Base-by-base conservation (phyloP, 2,888 invertebrate genomes). In the Nomada lathburiana region DNA sequence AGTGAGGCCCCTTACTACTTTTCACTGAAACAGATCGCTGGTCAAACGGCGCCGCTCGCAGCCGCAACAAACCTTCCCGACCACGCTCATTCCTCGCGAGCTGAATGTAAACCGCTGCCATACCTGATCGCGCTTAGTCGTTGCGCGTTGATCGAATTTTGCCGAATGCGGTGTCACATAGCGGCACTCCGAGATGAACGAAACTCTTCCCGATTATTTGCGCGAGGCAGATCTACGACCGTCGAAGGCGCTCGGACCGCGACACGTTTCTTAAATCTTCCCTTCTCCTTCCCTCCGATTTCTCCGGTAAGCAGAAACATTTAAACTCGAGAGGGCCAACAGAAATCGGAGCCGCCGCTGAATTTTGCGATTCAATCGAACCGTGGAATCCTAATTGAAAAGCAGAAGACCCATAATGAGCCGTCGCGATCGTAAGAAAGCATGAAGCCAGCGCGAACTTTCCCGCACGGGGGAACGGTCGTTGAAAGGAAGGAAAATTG, bases 1-100 rank as follows among this genome's bases (percentile, higher is more conserved):
- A 89, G 88, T 87, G 86, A 88, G 89, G 89, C 76, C 83, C 89
- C 86, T 84, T 76, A 75, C 81, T 80, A 84, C 86, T 84, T 84
- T 88, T 88, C 86, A 80, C 83, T 81, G 82, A 85, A 88, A 88
- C 83, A 88, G 86, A 88, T 88, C 88, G 84, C 71, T 76, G 84
- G 83, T 88, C 86, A 85, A 84, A 86, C 83, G 88, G 73, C 72
- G 68, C 83, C 85, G 83, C 88, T 50, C 47, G 57, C 57, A 62
- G 16, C 13, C 76, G 52, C 60, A 55, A 55, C 64, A 57, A 63
- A 60, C 71, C 50, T 72, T 60, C 65, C 52, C 74, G 57, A 20
- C 52, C 69, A 44, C 79, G 63, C 44, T 59, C 20, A 16, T 63
- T 64, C 47, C 57, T n/a, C 44, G 65, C 18, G 50, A 23, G 53